Evolutionary conservation across 2,888 invertebrate genomes (phyloP), one percentile per base, ranked within the genome.

Genomic region (Petrolisthes manimaculis): DNA sequence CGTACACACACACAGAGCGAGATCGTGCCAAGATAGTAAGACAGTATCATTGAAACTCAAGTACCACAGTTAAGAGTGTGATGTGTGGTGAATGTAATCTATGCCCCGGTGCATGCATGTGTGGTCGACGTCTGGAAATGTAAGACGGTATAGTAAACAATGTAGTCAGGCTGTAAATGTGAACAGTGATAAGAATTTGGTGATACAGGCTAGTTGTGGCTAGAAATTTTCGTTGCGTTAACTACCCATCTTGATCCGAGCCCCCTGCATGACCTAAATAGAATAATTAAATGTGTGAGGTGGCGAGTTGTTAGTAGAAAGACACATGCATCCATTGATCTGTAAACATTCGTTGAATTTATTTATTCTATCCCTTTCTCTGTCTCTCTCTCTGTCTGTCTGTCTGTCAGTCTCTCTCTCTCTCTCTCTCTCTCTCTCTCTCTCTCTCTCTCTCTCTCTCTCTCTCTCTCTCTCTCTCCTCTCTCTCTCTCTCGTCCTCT

Each of bases 401-500:
- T 79, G 14, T 79, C 79, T 79, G 53, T 79, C 37, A n/a, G 56
- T 56, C 56, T 80, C 24, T 80, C 56, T 24, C 56, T 21, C 18
- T 24, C 4, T 9, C 53, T n/a, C 12, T 55, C 4, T 8, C 55
- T 56, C 12, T 51, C 21, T 81, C 18, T 51, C 24, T 81, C 56
- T 18, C 24, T 56, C 24, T 14, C 61, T 21, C 21, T 24, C 14
- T 81, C 81, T 37, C 51, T 77, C 77, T 37, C 24, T 77, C 51
- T 77, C 12, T 77, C 77, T 77, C 77, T 18, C 18, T 56, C 56
- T 37, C 77, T 77, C 51, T 37, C 53, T 18, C 37, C 37, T 67
- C 67, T 81, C 80, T 56, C 18, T 81, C 80, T 81, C 81, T 81
- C 61, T 56, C 61, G 8, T n/a, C n/a, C 55, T 80, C 80, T 80